These are phyloP conservation scores for Dione juno DNA, from an alignment of 2,888 invertebrate species.

Conservation along the genomic window DNA sequence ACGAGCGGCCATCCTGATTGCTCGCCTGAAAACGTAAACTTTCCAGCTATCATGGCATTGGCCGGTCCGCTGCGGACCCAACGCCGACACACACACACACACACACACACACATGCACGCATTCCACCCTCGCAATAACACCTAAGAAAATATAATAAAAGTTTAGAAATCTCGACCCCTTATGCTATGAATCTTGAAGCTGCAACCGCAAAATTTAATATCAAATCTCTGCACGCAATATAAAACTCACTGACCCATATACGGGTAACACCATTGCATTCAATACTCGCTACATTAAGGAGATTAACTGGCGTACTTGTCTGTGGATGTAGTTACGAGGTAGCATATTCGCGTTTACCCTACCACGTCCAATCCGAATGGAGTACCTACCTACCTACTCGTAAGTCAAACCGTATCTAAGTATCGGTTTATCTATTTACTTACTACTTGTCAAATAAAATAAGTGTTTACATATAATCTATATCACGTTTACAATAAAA, in stretches of 20 bases:
- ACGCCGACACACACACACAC: no score
- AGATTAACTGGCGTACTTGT: constrained; percentile 11
- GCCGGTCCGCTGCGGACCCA: constrained; percentile 49
- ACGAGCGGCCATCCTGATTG: constrained; percentile 53
- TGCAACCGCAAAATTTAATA: neutral
- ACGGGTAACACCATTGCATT: neutral
- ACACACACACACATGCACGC: constrained; percentile 46
- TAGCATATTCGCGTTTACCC: neutral
- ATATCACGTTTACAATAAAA: neutral
- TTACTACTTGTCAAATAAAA: neutral
- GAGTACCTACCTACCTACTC: neutral
- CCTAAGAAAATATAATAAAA: constrained; percentile 20
- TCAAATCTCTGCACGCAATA: neutral
- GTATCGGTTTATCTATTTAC: neutral
- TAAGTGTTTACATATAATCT: neutral
- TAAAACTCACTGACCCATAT: constrained; percentile 4
- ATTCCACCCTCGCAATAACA: constrained; percentile 1
- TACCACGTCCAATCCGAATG: neutral
- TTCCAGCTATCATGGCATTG: constrained; percentile 34
- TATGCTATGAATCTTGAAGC: neutral
- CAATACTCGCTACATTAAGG: neutral
- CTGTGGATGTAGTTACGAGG: neutral
- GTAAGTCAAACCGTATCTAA: no score
- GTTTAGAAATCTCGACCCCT: constrained; percentile 19
- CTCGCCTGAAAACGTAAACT: constrained; percentile 42